A percentile compares a stretch with the other conserved stretches of the same genome.
phyloP scores from a whole-genome alignment of 2,888 invertebrate genomes.

The Spialia ferax region DNA sequence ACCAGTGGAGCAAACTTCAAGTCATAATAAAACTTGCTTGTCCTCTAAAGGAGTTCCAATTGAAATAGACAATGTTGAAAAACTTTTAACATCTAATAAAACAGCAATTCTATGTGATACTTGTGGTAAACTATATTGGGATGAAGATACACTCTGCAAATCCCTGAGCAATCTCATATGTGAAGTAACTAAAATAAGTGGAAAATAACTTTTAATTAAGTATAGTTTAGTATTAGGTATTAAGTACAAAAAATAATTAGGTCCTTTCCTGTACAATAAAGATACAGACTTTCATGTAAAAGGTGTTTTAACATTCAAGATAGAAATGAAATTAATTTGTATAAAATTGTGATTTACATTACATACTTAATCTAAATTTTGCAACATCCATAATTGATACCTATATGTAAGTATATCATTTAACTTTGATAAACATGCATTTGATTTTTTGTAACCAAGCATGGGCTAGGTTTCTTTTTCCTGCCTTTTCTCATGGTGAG shows the following conservation, averaged over 20 bases:
- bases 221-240: background rate
- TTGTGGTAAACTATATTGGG: slow-evolving; percentile 93
- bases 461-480: no score
- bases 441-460: no score
- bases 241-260: slow-evolving; percentile 9
- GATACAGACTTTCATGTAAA: no score
- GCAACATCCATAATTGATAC: no score
- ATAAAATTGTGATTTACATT: no score
- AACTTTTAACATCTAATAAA: slow-evolving; percentile 75
- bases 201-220: background rate
- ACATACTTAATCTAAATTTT: no score
- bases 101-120: slow-evolving; percentile 89
- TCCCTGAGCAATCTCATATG: slow-evolving; percentile 60
- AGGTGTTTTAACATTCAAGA: no score
- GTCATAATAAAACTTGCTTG: slow-evolving; percentile 59
- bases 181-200: slow-evolving; percentile 54
- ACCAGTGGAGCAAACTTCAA: slow-evolving; percentile 49
- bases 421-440: no score
- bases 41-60: slow-evolving; percentile 86
- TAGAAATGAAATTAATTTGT: no score
- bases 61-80: slow-evolving; percentile 81
- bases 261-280: no score
- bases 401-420: no score
- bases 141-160: slow-evolving; percentile 71
- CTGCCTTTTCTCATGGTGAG: no score